Evolutionary conservation across 2,113 vertebrate species (phyloP).

Genomic region (Dasyurus viverrinus): DNA sequence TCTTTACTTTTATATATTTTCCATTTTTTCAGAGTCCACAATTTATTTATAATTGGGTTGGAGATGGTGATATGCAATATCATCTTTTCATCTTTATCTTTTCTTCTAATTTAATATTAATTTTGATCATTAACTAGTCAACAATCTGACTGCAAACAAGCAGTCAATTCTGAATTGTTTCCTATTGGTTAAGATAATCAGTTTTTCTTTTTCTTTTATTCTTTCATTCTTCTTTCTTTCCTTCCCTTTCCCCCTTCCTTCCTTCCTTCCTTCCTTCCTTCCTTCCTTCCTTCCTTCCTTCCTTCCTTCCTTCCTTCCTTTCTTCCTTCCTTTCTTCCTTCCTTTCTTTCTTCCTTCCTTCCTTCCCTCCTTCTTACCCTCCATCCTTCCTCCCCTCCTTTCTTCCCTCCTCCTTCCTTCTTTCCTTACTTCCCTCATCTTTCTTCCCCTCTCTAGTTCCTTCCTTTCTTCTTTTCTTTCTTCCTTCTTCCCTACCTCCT

Average conservation of each 20-base stretch:
- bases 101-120: not conserved
- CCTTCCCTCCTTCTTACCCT: too few relatives aligned
- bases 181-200: not conserved
- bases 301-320: too few relatives aligned
- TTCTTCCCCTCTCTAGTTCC: not conserved
- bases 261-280: accelerated
- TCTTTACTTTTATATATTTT: not conserved
- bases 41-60: not conserved
- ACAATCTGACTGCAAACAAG: not conserved
- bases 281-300: not conserved
- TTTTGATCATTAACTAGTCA: not conserved
- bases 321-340: not conserved
- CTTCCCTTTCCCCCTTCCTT: too few relatives aligned
- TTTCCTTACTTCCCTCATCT: accelerated
- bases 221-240: too few relatives aligned
- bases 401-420: not conserved
- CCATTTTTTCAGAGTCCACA: not conserved
- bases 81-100: not conserved
- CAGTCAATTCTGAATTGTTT: not conserved
- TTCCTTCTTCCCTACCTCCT: not conserved
- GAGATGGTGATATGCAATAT: not conserved
- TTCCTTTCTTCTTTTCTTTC: not conserved
- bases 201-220: not conserved
- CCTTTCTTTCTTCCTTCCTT: accelerated
- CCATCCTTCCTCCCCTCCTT: too few relatives aligned